Base-by-base conservation (phyloP, 2,797 vertebrate species). In the Lates japonicus region DNA sequence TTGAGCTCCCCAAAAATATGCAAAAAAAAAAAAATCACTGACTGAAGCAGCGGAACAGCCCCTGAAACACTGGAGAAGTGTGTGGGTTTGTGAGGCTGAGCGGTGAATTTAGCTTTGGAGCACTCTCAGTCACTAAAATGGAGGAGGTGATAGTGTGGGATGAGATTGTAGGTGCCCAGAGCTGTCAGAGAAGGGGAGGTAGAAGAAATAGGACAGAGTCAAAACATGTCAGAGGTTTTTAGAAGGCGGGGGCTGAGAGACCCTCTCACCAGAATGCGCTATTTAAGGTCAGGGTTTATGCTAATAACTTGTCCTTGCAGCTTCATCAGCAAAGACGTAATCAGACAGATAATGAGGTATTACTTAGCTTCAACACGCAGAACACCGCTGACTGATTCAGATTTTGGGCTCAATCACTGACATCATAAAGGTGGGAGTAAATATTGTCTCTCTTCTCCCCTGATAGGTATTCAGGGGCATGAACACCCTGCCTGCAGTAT, bases 71-170 rank as follows among this genome's bases (percentile, higher is more conserved):
- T 48, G 22, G n/a, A 83, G 71, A 83, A 81, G 83, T 89, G 88
- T 84, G 76, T n/a, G n/a, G 78, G 83, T 78, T 86, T 81, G 62
- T 37, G 76, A 85, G 79, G 74, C 60, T 78, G 81, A 76, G 74
- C 46, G 49, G 59, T 63, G 84, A 17, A 64, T 87, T 82, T 35
- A 74, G 68, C 82, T 83, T n/a, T n/a, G 35, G 85, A 91, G 84
- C 88, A 82, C 72, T 81, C 72, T 78, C 81, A 74, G 80, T 81
- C 80, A 88, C 72, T 85, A 92, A 92, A 91, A 94, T 91, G 90
- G 87, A 90, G 88, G 90, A 90, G 89, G 88, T 88, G 82, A 87
- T 74, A 65, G 85, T 83, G 92, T 91, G 84, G 90, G 91, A 89
- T 89, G 89, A 81, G 84, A 81, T 58, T 87, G 90, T 80, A 90